Evolutionary conservation across 2,113 vertebrate species (phyloP), one percentile per base, ranked within the genome.

Genomic region (Lepus europaeus): DNA sequence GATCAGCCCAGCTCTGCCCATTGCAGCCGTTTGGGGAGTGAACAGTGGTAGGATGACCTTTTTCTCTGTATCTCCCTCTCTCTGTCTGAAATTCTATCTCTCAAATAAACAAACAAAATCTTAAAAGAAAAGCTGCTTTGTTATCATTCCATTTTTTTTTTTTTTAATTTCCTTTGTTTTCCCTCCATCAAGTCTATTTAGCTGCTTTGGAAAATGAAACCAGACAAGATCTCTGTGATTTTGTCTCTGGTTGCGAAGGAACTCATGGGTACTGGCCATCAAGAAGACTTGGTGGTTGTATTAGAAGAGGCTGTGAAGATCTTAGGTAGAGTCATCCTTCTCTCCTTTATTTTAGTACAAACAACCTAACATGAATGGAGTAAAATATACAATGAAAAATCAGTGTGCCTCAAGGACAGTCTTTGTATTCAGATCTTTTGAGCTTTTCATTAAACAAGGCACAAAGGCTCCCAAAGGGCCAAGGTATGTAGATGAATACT

Each of bases 121-220:
- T 45, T 45, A 45, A 45, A 45, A 45, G 45, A 91, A 70, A 94
- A 90, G 9, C 3, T 78, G 31, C 61, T 93, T 64, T 94, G n/a
- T 85, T 70, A 69, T 64, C 16, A 84, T 8, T 80, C 73, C 91
- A 83, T 0, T 0, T 3, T 79, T 83, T 61, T 61, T 36, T 36
- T 36, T 36, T 36, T 23, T 72, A 53, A 17, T 59, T 59, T 66
- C 27, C 53, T 61, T 36, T 74, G 19, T 63, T 72, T 86, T 85
- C 29, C 72, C 29, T 99, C 98, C 94, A 98, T 99, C 77, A 99
- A 99, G 98, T 98, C 98, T 93, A 99, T 98, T 92, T 99, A 99
- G 97, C 98, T 99, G 95, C 98, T 99, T 98, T 98, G 99, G 98
- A 99, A 99, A 98, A 99, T 99, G 99, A 99, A 99, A 97, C 97